These are phyloP conservation scores for Crocuta crocuta DNA, from an alignment of 2,113 vertebrate species.

Conservation along the genomic window DNA sequence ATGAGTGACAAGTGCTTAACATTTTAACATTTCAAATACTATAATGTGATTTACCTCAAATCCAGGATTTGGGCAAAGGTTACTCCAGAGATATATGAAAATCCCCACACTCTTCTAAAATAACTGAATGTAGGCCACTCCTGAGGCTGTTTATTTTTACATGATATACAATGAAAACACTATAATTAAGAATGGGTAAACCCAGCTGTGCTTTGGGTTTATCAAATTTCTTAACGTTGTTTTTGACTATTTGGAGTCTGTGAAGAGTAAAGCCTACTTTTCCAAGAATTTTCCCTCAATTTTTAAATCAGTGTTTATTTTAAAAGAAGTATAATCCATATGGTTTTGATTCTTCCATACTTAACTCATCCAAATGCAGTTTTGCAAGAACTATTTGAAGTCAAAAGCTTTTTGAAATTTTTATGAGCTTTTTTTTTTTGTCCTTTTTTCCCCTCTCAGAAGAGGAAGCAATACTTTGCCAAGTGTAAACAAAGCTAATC, in stretches of 20 bases:
- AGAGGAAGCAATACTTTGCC: constrained; percentile 77
- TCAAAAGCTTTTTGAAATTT: constrained; percentile 76
- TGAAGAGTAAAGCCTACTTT: constrained; percentile 60
- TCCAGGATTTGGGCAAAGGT: constrained; percentile 46
- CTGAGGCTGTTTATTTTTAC: constrained; percentile 74
- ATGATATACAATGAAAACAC: constrained; percentile 76
- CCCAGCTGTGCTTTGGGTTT: constrained; percentile 77
- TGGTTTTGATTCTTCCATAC: constrained; percentile 79
- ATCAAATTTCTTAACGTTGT: constrained; percentile 76
- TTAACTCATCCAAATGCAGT: constrained; percentile 77
- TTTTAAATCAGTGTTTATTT: constrained; percentile 80
- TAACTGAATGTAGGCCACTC: constrained; percentile 47
- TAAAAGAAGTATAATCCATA: constrained; percentile 77
- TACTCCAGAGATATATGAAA: constrained; percentile 51
- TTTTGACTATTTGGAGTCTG: constrained; percentile 69
- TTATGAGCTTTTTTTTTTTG: constrained; percentile 69
- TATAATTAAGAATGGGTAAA: constrained; percentile 74
- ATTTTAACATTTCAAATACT: constrained; percentile 44
- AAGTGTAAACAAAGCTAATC: constrained; percentile 80
- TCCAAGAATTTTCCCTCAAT: constrained; percentile 72
- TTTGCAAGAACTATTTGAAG: constrained; percentile 80
- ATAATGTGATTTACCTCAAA: constrained; percentile 49
- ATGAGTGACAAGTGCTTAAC: neutral
- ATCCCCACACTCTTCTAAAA: constrained; percentile 49
- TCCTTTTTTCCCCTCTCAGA: neutral